These are phyloP conservation scores for Mastacembelus armatus DNA, from an alignment of 2,797 vertebrate genomes.

Conservation along the genomic window DNA sequence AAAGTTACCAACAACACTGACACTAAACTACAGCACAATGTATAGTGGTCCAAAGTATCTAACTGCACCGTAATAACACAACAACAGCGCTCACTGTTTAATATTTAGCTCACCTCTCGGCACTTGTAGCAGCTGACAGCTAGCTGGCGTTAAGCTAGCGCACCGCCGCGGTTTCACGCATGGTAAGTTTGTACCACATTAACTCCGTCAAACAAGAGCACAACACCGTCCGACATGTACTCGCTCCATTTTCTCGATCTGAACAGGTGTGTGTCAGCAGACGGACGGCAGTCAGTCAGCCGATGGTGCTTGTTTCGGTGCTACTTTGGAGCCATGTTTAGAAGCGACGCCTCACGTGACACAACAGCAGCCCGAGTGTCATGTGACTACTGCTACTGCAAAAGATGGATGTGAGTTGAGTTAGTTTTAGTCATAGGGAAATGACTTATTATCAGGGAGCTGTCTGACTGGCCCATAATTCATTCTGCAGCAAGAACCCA, in stretches of 20 bases:
- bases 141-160: constrained; percentile 65
- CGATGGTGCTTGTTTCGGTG: constrained; percentile 60
- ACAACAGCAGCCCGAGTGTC: constrained; percentile 56
- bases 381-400: constrained; percentile 56
- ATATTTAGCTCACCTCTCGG: constrained; percentile 53
- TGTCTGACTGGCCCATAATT: too few relatives aligned
- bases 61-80: constrained; percentile 1
- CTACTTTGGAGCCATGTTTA: constrained; percentile 79
- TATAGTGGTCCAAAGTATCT: not conserved
- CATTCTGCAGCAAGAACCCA: too few relatives aligned
- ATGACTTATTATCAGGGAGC: too few relatives aligned
- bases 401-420: too few relatives aligned
- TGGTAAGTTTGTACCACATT: constrained; percentile 1
- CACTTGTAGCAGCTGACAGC: constrained; percentile 69
- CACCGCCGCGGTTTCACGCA: constrained; percentile 32
- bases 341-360: constrained; percentile 66
- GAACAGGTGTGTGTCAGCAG: constrained; percentile 13
- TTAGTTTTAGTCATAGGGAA: too few relatives aligned
- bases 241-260: constrained; percentile 25
- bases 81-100: not conserved
- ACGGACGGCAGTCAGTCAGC: constrained; percentile 20
- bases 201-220: not conserved
- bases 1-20: fast-evolving
- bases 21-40: not conserved
- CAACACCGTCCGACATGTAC: not conserved